Evolutionary conservation across 1,140 invertebrate species (phyloP).

Genomic region (Cephus cinctus): DNA sequence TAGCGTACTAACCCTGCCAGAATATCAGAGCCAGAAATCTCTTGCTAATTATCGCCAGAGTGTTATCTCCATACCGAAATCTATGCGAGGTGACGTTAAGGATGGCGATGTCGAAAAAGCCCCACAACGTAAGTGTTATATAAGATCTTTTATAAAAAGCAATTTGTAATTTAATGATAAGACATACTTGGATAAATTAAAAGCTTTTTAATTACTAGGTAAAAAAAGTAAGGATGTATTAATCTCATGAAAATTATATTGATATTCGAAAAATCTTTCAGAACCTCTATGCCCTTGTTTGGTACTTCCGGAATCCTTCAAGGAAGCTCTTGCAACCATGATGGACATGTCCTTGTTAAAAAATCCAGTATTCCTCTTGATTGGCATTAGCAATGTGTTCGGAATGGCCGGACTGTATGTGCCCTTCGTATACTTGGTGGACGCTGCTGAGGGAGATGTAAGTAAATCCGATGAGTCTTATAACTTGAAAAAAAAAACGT

Average conservation of each 20-base stretch:
- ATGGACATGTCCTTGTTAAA: constrained; percentile 88
- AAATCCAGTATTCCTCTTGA: constrained; percentile 88
- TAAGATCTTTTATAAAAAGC: too few species aligned
- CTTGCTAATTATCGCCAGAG: constrained; percentile 84
- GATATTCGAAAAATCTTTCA: constrained; percentile 32
- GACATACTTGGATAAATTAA: neutral
- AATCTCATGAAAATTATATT: too few species aligned
- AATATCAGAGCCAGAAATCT: constrained; percentile 91
- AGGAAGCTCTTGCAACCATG: constrained; percentile 84
- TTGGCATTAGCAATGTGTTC: constrained; percentile 92
- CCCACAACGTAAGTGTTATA: constrained; percentile 65
- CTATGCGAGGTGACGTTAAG: constrained; percentile 62
- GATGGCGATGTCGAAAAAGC: constrained; percentile 65
- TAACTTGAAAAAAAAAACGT: too few species aligned
- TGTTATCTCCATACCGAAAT: constrained; percentile 74
- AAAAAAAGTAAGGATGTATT: too few species aligned
- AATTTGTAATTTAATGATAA: neutral
- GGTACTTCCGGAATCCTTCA: constrained; percentile 76
- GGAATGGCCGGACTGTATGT: constrained; percentile 94
- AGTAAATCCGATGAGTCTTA: constrained; percentile 29
- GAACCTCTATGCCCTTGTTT: constrained; percentile 73
- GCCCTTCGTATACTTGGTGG: constrained; percentile 91
- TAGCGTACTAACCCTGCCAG: constrained; percentile 85
- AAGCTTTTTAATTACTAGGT: constrained; percentile 8
- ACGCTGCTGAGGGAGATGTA: constrained; percentile 72